Evolutionary conservation across 2,888 invertebrate genomes (phyloP).

Genomic region (Spatulosminthurus flaviceps): DNA sequence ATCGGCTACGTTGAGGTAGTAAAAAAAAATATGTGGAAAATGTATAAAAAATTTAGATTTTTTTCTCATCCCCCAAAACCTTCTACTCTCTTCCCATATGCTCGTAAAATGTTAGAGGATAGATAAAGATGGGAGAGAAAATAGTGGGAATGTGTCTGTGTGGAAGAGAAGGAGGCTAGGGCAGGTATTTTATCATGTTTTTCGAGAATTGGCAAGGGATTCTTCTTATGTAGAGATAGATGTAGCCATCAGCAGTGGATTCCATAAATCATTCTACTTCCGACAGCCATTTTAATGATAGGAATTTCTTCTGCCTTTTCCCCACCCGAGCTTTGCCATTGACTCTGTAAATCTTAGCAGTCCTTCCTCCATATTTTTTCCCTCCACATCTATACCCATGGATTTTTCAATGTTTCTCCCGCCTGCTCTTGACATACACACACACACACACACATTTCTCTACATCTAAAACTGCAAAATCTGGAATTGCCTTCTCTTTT

Average conservation of each 20-base stretch:
- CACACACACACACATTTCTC: too few species aligned
- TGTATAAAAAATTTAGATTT: background rate
- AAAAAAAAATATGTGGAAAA: too few species aligned
- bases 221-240: background rate
- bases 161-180: background rate
- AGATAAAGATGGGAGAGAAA: background rate
- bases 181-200: slow-evolving; percentile 3
- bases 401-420: slow-evolving; percentile 14
- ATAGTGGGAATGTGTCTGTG: background rate
- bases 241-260: slow-evolving; percentile 12
- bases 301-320: slow-evolving; percentile 19
- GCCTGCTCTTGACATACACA: slow-evolving; percentile 4
- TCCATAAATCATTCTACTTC: slow-evolving; percentile 60
- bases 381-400: background rate
- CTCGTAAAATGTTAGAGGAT: too few species aligned
- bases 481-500: too few species aligned
- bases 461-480: background rate
- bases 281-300: slow-evolving; percentile 55
- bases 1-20: too few species aligned
- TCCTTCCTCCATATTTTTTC: background rate
- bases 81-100: background rate
- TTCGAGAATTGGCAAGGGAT: slow-evolving; percentile 4
- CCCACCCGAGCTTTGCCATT: slow-evolving; percentile 5
- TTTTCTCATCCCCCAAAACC: background rate
- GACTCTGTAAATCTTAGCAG: slow-evolving; percentile 8